Percentiles rank a stretch among this genome's conserved stretches.
phyloP scores from a whole-genome alignment of 2,888 invertebrate species.

The Brassicogethes aeneus region DNA sequence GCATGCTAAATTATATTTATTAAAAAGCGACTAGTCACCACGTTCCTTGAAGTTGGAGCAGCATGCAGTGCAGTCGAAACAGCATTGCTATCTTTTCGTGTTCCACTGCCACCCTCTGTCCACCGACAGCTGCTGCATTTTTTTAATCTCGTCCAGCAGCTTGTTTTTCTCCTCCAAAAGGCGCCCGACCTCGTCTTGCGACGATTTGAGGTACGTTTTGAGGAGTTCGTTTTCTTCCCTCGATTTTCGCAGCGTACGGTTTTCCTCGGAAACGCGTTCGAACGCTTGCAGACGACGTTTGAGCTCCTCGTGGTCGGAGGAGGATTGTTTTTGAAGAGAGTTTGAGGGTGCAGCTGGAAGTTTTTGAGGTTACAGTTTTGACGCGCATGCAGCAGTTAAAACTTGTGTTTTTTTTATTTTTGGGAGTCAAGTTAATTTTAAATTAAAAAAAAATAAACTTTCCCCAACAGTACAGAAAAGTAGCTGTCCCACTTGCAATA shows the following conservation, averaged over 20 bases:
- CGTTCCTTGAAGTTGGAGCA: conserved; percentile 37
- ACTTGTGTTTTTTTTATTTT: too few species aligned
- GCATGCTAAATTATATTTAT: not conserved
- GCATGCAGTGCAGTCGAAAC: conserved; percentile 62
- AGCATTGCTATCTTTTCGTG: conserved; percentile 59
- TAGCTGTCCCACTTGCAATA: too few species aligned
- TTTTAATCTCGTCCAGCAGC: conserved; percentile 59
- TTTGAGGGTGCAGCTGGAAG: too few species aligned
- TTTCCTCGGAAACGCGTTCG: conserved; percentile 52
- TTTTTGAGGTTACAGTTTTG: too few species aligned
- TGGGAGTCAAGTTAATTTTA: too few species aligned
- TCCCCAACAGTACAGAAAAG: too few species aligned
- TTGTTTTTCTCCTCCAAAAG: conserved; percentile 66
- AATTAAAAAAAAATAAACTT: too few species aligned
- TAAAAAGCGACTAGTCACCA: not conserved
- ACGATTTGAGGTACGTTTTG: conserved; percentile 51
- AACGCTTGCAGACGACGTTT: conserved; percentile 50
- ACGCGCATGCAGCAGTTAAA: too few species aligned
- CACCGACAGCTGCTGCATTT: conserved; percentile 51
- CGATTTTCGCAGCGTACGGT: conserved; percentile 41
- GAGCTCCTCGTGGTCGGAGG: conserved; percentile 55
- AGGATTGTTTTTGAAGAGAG: conserved; percentile 32
- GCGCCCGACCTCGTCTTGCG: conserved; percentile 65
- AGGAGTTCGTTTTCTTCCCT: conserved; percentile 55
- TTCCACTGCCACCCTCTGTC: conserved; percentile 40